A percentile compares a stretch with the other conserved stretches of the same genome.
phyloP scores from a whole-genome alignment of 1,140 invertebrate species.

The Drosophila quadrilineata region DNA sequence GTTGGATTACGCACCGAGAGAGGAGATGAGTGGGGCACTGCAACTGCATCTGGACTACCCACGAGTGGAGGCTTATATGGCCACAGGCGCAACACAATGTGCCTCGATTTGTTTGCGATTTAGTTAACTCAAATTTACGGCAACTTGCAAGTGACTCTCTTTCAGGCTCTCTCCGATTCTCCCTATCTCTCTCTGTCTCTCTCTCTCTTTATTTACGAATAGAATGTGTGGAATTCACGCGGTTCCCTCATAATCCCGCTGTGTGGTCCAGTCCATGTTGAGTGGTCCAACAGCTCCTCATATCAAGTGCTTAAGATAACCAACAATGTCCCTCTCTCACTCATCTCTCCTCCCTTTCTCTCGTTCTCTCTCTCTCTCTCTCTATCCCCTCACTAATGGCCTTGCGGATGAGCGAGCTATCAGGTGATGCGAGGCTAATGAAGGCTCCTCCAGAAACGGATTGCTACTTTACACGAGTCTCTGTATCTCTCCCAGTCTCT shows the following conservation, averaged over 20 bases:
- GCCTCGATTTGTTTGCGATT: constrained; percentile 70
- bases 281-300: not conserved
- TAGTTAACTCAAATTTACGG: constrained; percentile 62
- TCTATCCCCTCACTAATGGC: not conserved
- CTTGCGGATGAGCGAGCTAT: constrained; percentile 41
- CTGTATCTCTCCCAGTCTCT: too few species aligned
- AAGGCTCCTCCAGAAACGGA: not conserved
- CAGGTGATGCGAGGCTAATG: constrained; percentile 34
- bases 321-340: too few species aligned
- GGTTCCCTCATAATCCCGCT: constrained; percentile 23
- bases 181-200: too few species aligned
- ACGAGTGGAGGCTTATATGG: constrained; percentile 49
- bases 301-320: not conserved
- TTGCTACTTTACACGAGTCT: constrained; percentile 11
- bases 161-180: too few species aligned
- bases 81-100: constrained; percentile 42
- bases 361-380: too few species aligned
- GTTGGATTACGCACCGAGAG: constrained; percentile 57
- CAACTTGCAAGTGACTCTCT: constrained; percentile 29
- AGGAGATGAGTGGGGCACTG: not conserved
- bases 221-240: constrained; percentile 29
- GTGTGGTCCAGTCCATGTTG: constrained; percentile 42
- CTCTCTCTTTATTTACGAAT: too few species aligned
- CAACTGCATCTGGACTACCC: constrained; percentile 14
- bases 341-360: not conserved